phyloP scores from a whole-genome alignment of 2,113 vertebrate species.

The Capra hircus region DNA sequence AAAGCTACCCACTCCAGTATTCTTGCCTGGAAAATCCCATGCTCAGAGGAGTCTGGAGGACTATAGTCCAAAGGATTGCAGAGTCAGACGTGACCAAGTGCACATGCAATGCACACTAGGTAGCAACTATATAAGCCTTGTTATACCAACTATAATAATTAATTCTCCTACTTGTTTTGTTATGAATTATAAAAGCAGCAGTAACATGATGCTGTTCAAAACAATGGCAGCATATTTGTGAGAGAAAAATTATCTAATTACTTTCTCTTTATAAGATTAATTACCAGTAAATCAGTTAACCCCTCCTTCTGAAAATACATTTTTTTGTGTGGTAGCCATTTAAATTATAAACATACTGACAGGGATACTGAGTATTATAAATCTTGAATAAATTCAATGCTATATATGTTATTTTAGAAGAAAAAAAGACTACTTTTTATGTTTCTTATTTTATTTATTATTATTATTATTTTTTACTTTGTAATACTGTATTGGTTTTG shows the following conservation, averaged over 20 bases:
- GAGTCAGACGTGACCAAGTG: background rate
- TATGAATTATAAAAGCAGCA: background rate
- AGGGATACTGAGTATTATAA: constrained; percentile 62
- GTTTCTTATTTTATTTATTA: too few relatives aligned
- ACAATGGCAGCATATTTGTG: constrained; percentile 47
- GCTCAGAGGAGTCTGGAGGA: background rate
- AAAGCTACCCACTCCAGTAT: background rate
- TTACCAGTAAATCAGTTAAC: constrained; percentile 70
- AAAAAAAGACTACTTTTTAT: constrained; percentile 33
- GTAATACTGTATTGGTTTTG: too few relatives aligned
- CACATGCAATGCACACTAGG: background rate
- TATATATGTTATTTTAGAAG: constrained; percentile 53
- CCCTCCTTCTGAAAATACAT: constrained; percentile 67
- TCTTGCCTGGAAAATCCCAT: background rate
- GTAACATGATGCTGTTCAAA: constrained; percentile 39
- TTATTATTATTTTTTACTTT: too few relatives aligned
- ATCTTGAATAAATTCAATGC: constrained; percentile 59
- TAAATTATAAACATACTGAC: constrained; percentile 69
- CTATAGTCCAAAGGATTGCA: background rate
- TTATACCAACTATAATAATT: constrained; percentile 38
- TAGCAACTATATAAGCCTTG: constrained; percentile 28
- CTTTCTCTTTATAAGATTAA: constrained; percentile 63
- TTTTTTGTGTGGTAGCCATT: constrained; percentile 52
- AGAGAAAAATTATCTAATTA: constrained; percentile 72
- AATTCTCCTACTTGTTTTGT: constrained; percentile 44